Conservation (phyloP, 2,113 vertebrate genomes). For the Patagioenas fasciata region DNA sequence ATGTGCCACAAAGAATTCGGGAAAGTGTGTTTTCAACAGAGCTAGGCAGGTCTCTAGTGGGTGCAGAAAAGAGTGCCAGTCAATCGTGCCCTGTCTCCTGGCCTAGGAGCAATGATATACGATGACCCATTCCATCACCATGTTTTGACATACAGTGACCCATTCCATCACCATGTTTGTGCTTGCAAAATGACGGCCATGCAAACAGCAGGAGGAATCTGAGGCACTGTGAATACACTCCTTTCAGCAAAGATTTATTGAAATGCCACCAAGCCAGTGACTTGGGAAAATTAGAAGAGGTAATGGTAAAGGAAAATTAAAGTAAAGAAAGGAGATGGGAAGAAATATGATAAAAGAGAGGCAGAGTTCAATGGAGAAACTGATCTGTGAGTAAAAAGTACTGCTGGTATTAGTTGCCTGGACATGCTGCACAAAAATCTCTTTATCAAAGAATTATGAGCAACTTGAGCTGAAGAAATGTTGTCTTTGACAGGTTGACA, state of each 20-base stretch:
- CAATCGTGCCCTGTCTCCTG: neutral
- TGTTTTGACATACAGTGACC: neutral
- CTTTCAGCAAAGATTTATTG: neutral
- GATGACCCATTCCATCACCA: neutral
- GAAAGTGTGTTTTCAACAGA: neutral
- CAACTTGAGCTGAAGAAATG: neutral
- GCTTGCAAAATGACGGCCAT: neutral
- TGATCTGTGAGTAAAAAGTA: neutral
- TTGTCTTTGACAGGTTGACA: neutral
- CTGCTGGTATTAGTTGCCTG: neutral
- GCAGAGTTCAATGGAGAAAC: neutral
- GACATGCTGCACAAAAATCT: neutral
- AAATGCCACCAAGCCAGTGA: neutral
- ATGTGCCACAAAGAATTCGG: accelerated
- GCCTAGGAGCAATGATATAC: neutral
- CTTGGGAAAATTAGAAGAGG: neutral
- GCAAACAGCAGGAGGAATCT: neutral
- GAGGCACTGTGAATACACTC: neutral
- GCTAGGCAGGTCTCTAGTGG: neutral
- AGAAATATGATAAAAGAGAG: neutral
- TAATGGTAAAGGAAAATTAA: neutral
- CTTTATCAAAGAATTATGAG: neutral
- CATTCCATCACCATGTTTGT: neutral
- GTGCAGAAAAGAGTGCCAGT: neutral
- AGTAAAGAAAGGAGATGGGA: neutral